phyloP scores from a whole-genome alignment of 1,140 invertebrate genomes.

The Notospermus geniculatus region DNA sequence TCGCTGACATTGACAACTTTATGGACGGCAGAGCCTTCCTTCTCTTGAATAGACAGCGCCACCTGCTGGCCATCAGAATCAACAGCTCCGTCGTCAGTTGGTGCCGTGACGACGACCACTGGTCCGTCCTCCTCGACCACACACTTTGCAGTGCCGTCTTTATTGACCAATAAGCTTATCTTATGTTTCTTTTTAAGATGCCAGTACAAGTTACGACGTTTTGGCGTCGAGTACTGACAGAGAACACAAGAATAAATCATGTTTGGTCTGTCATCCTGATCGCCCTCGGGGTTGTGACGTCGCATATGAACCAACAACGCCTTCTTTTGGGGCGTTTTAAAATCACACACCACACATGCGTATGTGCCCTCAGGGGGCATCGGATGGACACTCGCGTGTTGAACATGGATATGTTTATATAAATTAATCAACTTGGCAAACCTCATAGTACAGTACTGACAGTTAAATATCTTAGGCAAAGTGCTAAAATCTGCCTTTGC shows the following conservation, averaged over 20 bases:
- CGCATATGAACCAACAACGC: constrained; percentile 52
- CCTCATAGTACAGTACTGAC: constrained; percentile 53
- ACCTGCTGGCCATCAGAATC: no score
- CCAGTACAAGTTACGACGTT: constrained; percentile 46
- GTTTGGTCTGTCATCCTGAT: constrained; percentile 29
- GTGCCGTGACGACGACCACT: background rate
- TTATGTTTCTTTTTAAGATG: constrained; percentile 54
- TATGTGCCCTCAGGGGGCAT: constrained; percentile 30
- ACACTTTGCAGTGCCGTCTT: constrained; percentile 43
- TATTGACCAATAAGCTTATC: constrained; percentile 46
- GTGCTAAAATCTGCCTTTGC: constrained; percentile 40
- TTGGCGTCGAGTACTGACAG: constrained; percentile 47
- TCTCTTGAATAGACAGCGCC: background rate
- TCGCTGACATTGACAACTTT: background rate
- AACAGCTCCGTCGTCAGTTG: no score
- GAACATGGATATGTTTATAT: constrained; percentile 51
- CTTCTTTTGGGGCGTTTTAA: constrained; percentile 44
- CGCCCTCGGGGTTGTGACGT: constrained; percentile 39
- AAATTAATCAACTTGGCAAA: constrained; percentile 52
- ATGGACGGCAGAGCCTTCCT: background rate
- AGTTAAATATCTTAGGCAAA: constrained; percentile 51
- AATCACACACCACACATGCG: constrained; percentile 52
- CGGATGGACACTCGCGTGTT: constrained; percentile 46
- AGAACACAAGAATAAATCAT: constrained; percentile 48
- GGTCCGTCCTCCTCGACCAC: constrained; percentile 29